A percentile compares a stretch with the other conserved stretches of the same genome.
Conservation (phyloP, 2,113 vertebrate species). For the Oryzias javanicus region DNA sequence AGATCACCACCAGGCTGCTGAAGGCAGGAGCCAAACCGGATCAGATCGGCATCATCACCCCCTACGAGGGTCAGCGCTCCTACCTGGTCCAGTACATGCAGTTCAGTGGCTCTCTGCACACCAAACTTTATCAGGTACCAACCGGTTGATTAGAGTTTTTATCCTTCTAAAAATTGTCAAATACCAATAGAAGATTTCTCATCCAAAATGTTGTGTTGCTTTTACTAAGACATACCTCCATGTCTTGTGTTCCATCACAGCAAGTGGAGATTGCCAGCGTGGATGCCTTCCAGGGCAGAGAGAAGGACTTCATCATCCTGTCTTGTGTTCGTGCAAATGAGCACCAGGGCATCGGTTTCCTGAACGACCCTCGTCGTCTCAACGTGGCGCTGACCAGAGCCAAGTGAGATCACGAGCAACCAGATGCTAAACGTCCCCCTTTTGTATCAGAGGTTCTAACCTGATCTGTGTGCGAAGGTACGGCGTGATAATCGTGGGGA, state of each 20-base stretch:
- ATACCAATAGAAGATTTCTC: no score
- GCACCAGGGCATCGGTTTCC: slow-evolving; percentile 96
- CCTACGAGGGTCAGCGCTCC: slow-evolving; percentile 95
- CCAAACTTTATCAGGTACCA: slow-evolving; percentile 97
- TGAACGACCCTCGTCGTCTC: slow-evolving; percentile 96
- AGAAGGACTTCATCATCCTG: slow-evolving; percentile 98
- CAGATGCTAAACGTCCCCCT: no score
- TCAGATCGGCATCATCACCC: slow-evolving; percentile 98
- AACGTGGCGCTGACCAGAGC: slow-evolving; percentile 97
- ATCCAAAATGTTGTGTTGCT: no score
- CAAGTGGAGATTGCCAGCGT: slow-evolving; percentile 99
- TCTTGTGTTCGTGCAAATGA: slow-evolving; percentile 97
- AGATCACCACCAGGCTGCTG: slow-evolving; percentile 94
- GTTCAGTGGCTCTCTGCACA: slow-evolving; percentile 97
- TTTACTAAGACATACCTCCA: no score
- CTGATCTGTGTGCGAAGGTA: slow-evolving; percentile 76
- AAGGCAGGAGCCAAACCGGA: slow-evolving; percentile 97
- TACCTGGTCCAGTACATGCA: slow-evolving; percentile 99
- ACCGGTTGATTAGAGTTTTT: neutral
- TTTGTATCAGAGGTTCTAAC: neutral
- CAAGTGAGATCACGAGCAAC: slow-evolving; percentile 71
- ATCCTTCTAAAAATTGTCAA: neutral
- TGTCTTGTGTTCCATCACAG: slow-evolving; percentile 59
- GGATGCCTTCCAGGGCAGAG: slow-evolving; percentile 96
- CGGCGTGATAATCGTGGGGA: slow-evolving; percentile 96